Evolutionary conservation across 2,797 vertebrate genomes (phyloP).

Genomic region (Gymnothorax javanicus): DNA sequence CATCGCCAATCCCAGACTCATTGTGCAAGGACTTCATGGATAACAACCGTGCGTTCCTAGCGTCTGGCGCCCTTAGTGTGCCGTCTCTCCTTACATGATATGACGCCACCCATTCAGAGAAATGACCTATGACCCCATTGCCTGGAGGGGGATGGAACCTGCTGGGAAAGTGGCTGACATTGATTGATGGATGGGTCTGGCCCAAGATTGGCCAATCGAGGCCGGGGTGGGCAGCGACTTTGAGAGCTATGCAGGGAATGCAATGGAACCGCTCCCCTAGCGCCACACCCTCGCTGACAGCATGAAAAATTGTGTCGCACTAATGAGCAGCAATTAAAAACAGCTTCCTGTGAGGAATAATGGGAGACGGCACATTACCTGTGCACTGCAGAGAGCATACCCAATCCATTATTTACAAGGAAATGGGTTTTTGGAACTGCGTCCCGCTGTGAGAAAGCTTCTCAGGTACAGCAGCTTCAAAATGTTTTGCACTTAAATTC

Average conservation of each 20-base stretch:
- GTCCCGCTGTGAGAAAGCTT: neutral
- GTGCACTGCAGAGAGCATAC: no score
- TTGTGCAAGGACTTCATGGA: neutral
- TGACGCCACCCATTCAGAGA: slow-evolving; percentile 22
- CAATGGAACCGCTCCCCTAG: slow-evolving; percentile 31
- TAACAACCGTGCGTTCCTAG: neutral
- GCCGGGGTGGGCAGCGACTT: neutral
- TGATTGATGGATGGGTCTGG: slow-evolving; percentile 54
- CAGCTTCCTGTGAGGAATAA: neutral
- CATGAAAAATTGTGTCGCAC: slow-evolving; percentile 28
- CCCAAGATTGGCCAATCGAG: slow-evolving; percentile 36
- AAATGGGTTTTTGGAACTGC: neutral
- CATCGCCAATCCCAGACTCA: neutral
- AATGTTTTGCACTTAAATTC: neutral
- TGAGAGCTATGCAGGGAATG: slow-evolving; percentile 47
- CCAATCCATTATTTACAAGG: neutral
- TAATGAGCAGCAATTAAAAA: slow-evolving; percentile 38
- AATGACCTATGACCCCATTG: neutral
- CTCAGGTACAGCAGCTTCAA: neutral
- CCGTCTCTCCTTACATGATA: neutral
- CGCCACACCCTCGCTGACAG: slow-evolving; percentile 19
- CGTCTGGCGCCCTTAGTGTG: slow-evolving; percentile 8
- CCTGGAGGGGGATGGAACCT: slow-evolving; percentile 36
- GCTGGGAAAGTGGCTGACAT: slow-evolving; percentile 28
- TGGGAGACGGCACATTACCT: neutral